Base-by-base conservation (phyloP, 2,888 invertebrate species). In the Agonopterix heracliana region DNA sequence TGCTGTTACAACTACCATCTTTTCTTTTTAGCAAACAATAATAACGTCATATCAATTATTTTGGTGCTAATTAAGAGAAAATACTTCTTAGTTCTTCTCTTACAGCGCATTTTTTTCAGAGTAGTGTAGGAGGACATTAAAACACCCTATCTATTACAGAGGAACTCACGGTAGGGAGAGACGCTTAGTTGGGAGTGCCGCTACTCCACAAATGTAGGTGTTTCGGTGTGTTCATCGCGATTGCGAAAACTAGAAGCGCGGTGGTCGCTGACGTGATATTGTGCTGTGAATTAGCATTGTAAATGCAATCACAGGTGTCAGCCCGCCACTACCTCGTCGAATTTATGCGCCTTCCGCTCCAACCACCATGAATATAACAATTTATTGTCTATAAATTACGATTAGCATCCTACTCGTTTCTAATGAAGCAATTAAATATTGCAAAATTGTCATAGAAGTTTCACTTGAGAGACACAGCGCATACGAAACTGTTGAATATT, bases 221-320 rank as follows among this genome's bases (percentile, higher is more conserved):
- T 54, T 52, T 47, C 50, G 53, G 54, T 54, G 52, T 57, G 51
- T 53, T 55, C 53, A 52, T 50, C 41, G 54, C 53, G 55, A 57
- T 71, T 67, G 66, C 68, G 67, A 67, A 71, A 71, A 66, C 66
- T 61, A 64, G 68, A 66, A 66, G 64, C 66, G 63, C 51, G 65
- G 64, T 63, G 64, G 61, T 56, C 71, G 73, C 69, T 74, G 78
- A 73, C 81, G 77, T 74, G 81, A 80, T 80, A 78, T 79, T 81
- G 78, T 76, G 72, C 73, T 72, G 75, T 68, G 82, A 81, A 87
- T 88, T 87, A 87, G 87, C 87, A 87, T 81, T 88, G 88, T 87
- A 86, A 86, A 88, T 88, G 87, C 84, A 87, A 87, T 88, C 87
- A 86, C 83, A 87, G 87, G 82, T 87, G 86, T 87, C 86, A 81